Evolutionary conservation across 2,888 invertebrate genomes (phyloP).

Genomic region (Drosophila fungiperda): DNA sequence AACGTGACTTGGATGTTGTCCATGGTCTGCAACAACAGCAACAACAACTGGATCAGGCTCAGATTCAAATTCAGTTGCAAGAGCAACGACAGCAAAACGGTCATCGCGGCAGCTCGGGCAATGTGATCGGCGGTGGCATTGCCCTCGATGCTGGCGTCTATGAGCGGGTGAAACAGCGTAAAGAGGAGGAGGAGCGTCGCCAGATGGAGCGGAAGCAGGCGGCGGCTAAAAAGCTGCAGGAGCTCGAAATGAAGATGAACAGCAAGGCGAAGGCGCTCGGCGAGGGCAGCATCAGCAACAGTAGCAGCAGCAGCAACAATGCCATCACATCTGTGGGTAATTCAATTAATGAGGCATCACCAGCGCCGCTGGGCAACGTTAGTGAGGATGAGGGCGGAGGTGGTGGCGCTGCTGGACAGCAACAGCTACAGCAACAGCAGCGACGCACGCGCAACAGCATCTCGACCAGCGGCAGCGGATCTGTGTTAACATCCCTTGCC

Average conservation of each 20-base stretch:
- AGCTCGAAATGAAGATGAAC: slow-evolving; percentile 89
- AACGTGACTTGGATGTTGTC: slow-evolving; percentile 49
- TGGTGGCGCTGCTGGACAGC: slow-evolving; percentile 32
- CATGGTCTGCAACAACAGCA: slow-evolving; percentile 2
- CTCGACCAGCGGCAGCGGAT: slow-evolving; percentile 60
- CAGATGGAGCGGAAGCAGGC: slow-evolving; percentile 88
- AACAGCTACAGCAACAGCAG: slow-evolving; percentile 37
- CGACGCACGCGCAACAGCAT: slow-evolving; percentile 66
- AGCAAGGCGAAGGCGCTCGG: slow-evolving; percentile 86
- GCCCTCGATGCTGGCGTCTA: slow-evolving; percentile 90
- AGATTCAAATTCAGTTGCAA: slow-evolving; percentile 56
- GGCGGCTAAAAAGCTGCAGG: slow-evolving; percentile 88
- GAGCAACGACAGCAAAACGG: slow-evolving; percentile 84
- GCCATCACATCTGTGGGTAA: slow-evolving; percentile 13
- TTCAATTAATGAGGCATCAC: slow-evolving; percentile 13
- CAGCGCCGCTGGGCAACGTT: slow-evolving; percentile 42
- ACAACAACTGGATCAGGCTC: slow-evolving; percentile 20
- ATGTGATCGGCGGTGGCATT: slow-evolving; percentile 65
- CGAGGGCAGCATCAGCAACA: slow-evolving; percentile 36
- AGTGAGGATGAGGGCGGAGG: slow-evolving; percentile 64
- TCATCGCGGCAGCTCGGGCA: slow-evolving; percentile 84
- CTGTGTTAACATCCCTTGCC: slow-evolving; percentile 21
- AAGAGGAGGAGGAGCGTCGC: slow-evolving; percentile 95
- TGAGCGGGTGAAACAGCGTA: slow-evolving; percentile 92
- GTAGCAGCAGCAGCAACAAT: slow-evolving; percentile 22